Conservation (phyloP, 2,888 invertebrate genomes). For the Habrosyne pyritoides region DNA sequence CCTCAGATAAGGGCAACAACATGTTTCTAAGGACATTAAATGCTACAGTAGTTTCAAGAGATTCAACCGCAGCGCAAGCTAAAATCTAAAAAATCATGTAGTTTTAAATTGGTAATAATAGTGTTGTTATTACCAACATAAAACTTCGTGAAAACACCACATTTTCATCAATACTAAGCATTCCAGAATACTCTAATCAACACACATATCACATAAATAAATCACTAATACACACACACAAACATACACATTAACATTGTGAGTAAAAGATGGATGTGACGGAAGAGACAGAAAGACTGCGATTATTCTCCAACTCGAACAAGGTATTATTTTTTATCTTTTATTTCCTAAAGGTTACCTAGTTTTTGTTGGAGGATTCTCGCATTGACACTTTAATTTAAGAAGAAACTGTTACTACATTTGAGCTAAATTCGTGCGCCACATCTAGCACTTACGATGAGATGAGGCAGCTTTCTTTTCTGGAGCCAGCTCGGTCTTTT, state of each 20-base stretch:
- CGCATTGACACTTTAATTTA: constrained; percentile 28
- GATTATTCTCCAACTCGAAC: constrained; percentile 40
- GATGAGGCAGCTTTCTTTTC: constrained; percentile 78
- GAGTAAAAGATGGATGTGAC: constrained; percentile 28
- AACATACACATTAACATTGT: constrained; percentile 24
- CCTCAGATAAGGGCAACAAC: too few relatives aligned
- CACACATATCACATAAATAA: neutral
- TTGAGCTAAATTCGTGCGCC: constrained; percentile 59
- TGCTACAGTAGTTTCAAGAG: too few relatives aligned
- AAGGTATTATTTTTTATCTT: neutral
- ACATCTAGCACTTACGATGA: constrained; percentile 82
- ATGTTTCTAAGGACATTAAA: too few relatives aligned
- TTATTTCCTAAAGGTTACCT: constrained; percentile 6
- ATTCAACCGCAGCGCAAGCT: too few relatives aligned
- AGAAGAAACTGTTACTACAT: constrained; percentile 29
- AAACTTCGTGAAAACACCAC: neutral
- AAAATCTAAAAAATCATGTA: neutral
- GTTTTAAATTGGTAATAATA: neutral
- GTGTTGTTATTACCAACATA: too few relatives aligned
- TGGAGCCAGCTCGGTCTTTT: constrained; percentile 78
- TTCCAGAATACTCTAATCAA: neutral
- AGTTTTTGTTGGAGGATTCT: constrained; percentile 37
- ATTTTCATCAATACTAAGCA: neutral
- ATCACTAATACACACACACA: constrained; percentile 35
- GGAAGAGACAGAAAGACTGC: constrained; percentile 28